A percentile compares a stretch with the other conserved stretches of the same genome.
These are phyloP conservation scores for Psittacara wagleri DNA, from an alignment of 2,113 vertebrate genomes.

Conservation along the genomic window DNA sequence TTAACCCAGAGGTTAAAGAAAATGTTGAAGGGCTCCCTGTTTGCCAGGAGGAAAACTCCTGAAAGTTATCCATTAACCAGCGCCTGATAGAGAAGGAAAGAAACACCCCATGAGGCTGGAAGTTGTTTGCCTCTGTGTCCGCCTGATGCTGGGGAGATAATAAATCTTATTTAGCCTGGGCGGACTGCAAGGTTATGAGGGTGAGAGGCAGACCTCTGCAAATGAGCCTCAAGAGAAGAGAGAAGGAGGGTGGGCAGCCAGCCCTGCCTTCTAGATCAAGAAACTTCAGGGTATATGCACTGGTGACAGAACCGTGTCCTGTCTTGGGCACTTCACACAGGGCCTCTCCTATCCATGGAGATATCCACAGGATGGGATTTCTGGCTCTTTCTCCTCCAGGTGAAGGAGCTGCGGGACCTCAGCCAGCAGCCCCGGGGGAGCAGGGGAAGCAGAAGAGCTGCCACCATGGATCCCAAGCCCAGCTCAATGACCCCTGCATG, in stretches of 20 bases:
- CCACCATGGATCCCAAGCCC: too few species aligned
- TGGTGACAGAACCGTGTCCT: not conserved
- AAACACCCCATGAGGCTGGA: not conserved
- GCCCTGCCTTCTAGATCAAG: not conserved
- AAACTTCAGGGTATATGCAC: not conserved
- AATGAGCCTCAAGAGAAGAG: not conserved
- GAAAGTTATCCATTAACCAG: constrained; percentile 35
- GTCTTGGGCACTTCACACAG: not conserved
- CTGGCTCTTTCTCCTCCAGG: not conserved
- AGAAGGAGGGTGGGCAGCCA: not conserved
- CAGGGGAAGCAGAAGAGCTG: not conserved
- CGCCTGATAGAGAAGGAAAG: not conserved
- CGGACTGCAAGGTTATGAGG: not conserved
- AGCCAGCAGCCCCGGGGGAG: not conserved
- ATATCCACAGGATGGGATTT: not conserved
- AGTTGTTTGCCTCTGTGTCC: not conserved
- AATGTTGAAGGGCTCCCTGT: not conserved
- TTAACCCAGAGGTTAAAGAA: constrained; percentile 31
- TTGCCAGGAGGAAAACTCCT: not conserved
- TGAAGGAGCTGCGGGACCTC: not conserved
- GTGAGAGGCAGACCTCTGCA: not conserved
- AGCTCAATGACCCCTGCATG: not conserved
- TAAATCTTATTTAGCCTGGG: not conserved
- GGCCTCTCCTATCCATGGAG: not conserved
- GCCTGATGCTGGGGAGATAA: not conserved